Conservation (phyloP, 2,113 vertebrate species). For the Chroicocephalus ridibundus region DNA sequence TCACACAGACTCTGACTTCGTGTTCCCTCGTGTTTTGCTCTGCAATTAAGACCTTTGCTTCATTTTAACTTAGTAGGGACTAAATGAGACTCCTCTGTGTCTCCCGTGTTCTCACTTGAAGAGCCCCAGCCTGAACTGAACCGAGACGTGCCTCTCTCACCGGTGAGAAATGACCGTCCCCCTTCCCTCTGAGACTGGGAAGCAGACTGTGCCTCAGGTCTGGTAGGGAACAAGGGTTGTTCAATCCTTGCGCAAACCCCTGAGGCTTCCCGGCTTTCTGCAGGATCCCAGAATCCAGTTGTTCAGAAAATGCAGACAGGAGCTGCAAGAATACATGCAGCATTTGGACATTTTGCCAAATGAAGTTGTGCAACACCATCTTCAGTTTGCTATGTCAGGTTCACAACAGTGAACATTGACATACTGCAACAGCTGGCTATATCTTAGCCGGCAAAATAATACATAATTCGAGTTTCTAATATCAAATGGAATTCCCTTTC, state of each 20-base stretch:
- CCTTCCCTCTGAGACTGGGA: neutral
- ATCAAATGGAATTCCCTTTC: neutral
- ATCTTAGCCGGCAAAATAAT: neutral
- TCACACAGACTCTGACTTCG: neutral
- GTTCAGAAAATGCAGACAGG: neutral
- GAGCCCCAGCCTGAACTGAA: neutral
- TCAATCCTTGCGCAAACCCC: neutral
- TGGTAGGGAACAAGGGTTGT: neutral
- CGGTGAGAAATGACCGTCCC: neutral
- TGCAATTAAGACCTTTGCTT: neutral
- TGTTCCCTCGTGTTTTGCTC: neutral
- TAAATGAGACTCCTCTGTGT: neutral
- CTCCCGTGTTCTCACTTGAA: neutral
- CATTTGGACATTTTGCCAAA: neutral
- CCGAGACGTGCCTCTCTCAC: neutral
- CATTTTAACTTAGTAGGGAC: neutral
- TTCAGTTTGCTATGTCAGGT: neutral
- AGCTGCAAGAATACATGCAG: neutral
- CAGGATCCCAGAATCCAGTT: neutral
- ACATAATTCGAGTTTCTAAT: neutral
- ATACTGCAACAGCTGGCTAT: neutral
- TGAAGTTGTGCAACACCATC: neutral
- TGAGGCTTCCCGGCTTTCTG: neutral
- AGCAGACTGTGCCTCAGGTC: neutral
- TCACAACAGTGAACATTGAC: neutral